Evolutionary conservation across 2,797 vertebrate species (phyloP), one percentile per base, ranked within the genome.

Genomic region (Gambusia yucatana): DNA sequence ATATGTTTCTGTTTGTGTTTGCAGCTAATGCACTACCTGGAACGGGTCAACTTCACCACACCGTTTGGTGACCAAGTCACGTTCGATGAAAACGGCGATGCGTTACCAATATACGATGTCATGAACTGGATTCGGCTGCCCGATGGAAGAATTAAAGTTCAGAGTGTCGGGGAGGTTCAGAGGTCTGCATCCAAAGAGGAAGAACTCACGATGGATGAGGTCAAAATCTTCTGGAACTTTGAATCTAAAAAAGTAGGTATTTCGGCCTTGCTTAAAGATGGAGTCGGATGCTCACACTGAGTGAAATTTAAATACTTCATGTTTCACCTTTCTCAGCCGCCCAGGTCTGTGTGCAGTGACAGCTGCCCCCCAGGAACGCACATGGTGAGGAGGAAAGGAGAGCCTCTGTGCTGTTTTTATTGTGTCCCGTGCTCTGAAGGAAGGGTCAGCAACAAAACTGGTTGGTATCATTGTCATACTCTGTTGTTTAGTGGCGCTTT

Each of bases 341-440:
- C 94, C 1, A 61, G 0, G 61, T 96, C 96, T 57, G 78, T 93
- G 20, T 96, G 95, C 84, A 96, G 94, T 85, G 86, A 88, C 74
- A 93, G 87, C 78, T 97, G 95, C 81, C 85, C 52, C 41, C 86
- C 91, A 44, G 96, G 95, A 1, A 94, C 91, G 69, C 94, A 94
- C 9, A 90, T 89, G 79, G 91, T 91, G 50, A 78, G 82, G 41
- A 87, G 33, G 65, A 93, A 91, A 14, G 93, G 92, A 3, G 22
- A 92, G 3, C 92, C 95, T 8, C 78, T 90, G 3, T 96, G 95
- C 74, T 96, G 96, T 81, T 96, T 96, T 63, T 93, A 95, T 73
- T 96, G 96, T 47, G 63, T 94, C 1, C 79, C 70, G 14, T 96
- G 95, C 76, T 93, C 93, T 30, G 86, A 92, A 2, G 95, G 96